phyloP scores from a whole-genome alignment of 2,113 vertebrate species.

The Dermatemys mawii region DNA sequence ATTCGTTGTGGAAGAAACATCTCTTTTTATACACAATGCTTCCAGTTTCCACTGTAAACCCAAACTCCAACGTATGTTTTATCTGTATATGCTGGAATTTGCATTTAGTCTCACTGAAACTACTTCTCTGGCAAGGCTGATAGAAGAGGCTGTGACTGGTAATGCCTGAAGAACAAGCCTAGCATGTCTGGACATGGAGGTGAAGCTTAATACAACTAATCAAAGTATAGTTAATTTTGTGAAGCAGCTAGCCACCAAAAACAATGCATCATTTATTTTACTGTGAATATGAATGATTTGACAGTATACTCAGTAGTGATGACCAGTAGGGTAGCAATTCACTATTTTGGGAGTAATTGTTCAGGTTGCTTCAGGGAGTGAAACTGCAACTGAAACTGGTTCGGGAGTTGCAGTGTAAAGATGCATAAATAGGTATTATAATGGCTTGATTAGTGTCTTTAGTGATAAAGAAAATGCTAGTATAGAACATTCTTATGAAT shows the following conservation, averaged over 20 bases:
- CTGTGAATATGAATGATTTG: background rate
- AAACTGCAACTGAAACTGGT: constrained; percentile 21
- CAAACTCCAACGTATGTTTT: constrained; percentile 25
- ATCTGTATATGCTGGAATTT: background rate
- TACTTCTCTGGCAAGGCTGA: constrained; percentile 28
- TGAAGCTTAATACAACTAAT: constrained; percentile 16
- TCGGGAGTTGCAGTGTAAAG: constrained; percentile 55
- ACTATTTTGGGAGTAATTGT: background rate
- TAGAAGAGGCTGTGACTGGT: constrained; percentile 24
- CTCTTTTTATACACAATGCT: background rate
- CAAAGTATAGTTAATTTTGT: constrained; percentile 32
- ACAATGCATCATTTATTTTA: constrained; percentile 14
- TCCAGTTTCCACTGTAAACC: background rate
- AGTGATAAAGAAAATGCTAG: too few relatives aligned
- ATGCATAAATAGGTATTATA: constrained; percentile 19
- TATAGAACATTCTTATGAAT: too few relatives aligned
- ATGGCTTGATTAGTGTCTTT: background rate
- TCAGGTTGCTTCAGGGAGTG: constrained; percentile 14
- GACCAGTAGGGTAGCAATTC: background rate
- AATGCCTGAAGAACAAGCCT: constrained; percentile 40
- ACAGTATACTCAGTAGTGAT: background rate
- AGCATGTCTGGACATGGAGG: constrained; percentile 42
- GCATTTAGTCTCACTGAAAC: constrained; percentile 15
- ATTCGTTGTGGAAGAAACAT: background rate
- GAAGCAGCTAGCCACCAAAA: constrained; percentile 14